These are phyloP conservation scores for Pinctada fucata DNA, from an alignment of 2,888 invertebrate species.

Conservation along the genomic window DNA sequence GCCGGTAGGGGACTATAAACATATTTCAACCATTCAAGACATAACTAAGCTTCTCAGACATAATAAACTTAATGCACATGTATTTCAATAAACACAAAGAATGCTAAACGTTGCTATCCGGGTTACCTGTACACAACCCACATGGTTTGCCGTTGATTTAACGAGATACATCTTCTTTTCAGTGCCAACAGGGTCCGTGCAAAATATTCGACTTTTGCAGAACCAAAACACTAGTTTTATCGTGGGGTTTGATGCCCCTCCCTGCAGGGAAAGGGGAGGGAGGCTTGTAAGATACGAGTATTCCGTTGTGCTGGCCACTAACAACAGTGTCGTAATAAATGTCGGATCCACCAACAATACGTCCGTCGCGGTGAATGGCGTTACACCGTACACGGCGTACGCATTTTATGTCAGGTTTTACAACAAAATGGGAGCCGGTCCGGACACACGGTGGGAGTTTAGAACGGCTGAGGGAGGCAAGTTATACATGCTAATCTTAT, in stretches of 20 bases:
- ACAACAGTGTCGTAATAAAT: neutral
- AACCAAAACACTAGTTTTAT: conserved; percentile 38
- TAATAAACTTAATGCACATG: too few species aligned
- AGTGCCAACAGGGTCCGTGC: conserved; percentile 55
- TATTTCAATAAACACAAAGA: too few species aligned
- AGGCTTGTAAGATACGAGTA: conserved; percentile 49
- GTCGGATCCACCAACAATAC: conserved; percentile 12
- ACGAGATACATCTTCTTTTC: conserved; percentile 14
- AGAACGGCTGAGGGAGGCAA: conserved; percentile 63
- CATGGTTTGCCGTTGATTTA: too few species aligned
- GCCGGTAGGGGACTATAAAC: too few species aligned
- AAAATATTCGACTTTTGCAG: conserved; percentile 35
- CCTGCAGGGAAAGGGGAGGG: conserved; percentile 61
- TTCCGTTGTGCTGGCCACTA: conserved; percentile 22
- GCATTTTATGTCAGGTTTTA: conserved; percentile 55
- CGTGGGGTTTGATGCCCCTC: conserved; percentile 56
- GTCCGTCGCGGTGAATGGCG: neutral
- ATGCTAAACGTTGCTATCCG: too few species aligned
- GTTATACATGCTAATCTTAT: neutral
- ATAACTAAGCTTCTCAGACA: too few species aligned
- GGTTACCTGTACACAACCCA: too few species aligned
- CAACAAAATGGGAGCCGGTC: conserved; percentile 56
- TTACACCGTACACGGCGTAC: conserved; percentile 59
- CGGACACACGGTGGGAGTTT: conserved; percentile 43
- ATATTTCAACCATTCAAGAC: too few species aligned